Evolutionary conservation across 2,888 invertebrate genomes (phyloP), one percentile per base, ranked within the genome.

Genomic region (Melanostoma scalare): DNA sequence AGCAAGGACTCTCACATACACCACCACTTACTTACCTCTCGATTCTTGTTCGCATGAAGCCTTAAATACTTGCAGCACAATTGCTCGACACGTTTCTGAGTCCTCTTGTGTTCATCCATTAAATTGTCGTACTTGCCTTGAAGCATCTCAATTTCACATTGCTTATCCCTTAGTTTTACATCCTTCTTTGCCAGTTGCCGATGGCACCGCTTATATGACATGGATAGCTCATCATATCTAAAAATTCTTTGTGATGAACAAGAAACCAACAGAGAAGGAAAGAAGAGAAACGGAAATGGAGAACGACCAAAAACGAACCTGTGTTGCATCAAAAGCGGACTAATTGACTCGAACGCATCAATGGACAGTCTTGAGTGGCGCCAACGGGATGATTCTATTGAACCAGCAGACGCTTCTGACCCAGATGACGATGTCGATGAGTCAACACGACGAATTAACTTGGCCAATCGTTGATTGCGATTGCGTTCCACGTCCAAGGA

Each of bases 241-340:
- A 44, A 31, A 46, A 48, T 30, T 20, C 20, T 10, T 10, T 9
- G 4, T 35, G 52, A 53, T 44, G 69, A 10, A 69, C 31, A 38
- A 20, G 31, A 30, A 9, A 3, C 20, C 20, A 3, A 38, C 36
- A 48, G 36, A 10, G 42, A 67, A 8, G 10, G 8, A 36, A 10
- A 3, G 6, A 46, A 5, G 53, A 6, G 10, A 31, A 9, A 38
- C 35, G 36, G 3, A 46, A 53, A 4, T 9, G 3, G 31, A 0
- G 20, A 20, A 38, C 48, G 5, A 56, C 35, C 9, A 63, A 52
- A 0, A 10, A n/a, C 33, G 33, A 86, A 88, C 89, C 89, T 88
- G 53, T 90, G 89, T 50, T 89, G 89, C 89, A 89, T 89, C 8
- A 89, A 85, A 55, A 89, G 63, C 0, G 89, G 90, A 85, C 89